Conservation (phyloP, 2,113 vertebrate species). For the Dermatemys mawii region DNA sequence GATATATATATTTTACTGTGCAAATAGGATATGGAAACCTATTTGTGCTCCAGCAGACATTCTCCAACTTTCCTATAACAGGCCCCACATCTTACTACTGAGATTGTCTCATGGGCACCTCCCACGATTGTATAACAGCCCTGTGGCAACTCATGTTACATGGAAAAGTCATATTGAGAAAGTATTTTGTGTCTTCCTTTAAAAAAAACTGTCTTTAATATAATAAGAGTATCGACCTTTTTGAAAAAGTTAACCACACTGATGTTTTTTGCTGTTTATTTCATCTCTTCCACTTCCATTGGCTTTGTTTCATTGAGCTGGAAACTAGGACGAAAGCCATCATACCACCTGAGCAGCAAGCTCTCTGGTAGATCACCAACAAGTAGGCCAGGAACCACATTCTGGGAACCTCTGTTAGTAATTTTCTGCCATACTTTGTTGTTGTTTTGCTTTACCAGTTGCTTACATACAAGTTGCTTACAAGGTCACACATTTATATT, state of each 20-base stretch:
- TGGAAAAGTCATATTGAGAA: slow-evolving; percentile 58
- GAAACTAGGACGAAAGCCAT: slow-evolving; percentile 42
- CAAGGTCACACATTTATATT: slow-evolving; percentile 22
- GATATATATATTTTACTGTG: neutral
- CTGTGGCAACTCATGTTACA: slow-evolving; percentile 59
- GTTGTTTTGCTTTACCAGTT: neutral
- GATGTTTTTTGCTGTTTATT: slow-evolving; percentile 61
- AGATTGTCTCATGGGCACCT: slow-evolving; percentile 23
- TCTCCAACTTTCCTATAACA: slow-evolving; percentile 48
- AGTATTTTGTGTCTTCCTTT: slow-evolving; percentile 50
- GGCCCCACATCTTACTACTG: slow-evolving; percentile 38
- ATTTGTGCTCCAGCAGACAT: slow-evolving; percentile 40
- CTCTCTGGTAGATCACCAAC: neutral
- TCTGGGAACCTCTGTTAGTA: neutral
- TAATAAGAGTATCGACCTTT: slow-evolving; percentile 58
- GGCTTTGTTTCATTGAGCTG: slow-evolving; percentile 28
- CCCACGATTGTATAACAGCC: slow-evolving; percentile 35
- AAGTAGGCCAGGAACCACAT: neutral
- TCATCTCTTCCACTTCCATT: slow-evolving; percentile 55
- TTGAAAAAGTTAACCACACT: slow-evolving; percentile 53
- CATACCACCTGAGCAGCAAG: neutral
- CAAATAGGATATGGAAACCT: neutral
- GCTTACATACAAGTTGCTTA: neutral
- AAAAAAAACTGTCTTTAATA: slow-evolving; percentile 53
- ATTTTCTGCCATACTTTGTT: neutral